Percentiles rank a stretch among this genome's conserved stretches.
Evolutionary conservation across 2,888 invertebrate genomes (phyloP).

Genomic region (Plagodis dolabraria): DNA sequence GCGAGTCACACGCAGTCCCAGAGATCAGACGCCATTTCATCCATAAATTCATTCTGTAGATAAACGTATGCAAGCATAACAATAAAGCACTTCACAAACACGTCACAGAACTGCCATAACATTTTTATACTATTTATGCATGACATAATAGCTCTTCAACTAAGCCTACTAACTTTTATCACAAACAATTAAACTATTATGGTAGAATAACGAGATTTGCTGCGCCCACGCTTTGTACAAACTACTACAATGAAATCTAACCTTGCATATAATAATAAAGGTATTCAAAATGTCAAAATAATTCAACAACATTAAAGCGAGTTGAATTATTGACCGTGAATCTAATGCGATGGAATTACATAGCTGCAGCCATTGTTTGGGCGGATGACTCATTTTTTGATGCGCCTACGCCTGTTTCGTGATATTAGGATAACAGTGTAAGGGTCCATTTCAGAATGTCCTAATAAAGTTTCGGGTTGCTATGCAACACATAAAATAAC

Average conservation of each 20-base stretch:
- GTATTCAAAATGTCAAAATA: conserved; percentile 1
- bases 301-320: conserved; percentile 12
- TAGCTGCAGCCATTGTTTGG: conserved; percentile 21
- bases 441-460: too few relatives aligned
- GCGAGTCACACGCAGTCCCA: too few relatives aligned
- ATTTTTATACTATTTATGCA: too few relatives aligned
- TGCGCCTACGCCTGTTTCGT: neutral
- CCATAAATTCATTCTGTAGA: too few relatives aligned
- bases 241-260: neutral
- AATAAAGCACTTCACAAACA: too few relatives aligned
- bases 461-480: too few relatives aligned
- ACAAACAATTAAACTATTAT: neutral
- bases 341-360: conserved; percentile 6
- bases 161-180: neutral
- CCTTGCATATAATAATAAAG: neutral
- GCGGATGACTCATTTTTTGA: conserved; percentile 1
- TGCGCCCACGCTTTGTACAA: neutral
- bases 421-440: neutral
- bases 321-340: conserved; percentile 26
- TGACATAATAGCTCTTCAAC: too few relatives aligned
- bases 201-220: conserved; percentile 7
- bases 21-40: too few relatives aligned
- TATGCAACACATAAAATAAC: too few relatives aligned
- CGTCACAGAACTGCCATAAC: too few relatives aligned
- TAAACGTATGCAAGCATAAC: too few relatives aligned